Evolutionary conservation across 1,140 invertebrate genomes (phyloP), one percentile per base, ranked within the genome.

Genomic region (Solenopsis invicta): DNA sequence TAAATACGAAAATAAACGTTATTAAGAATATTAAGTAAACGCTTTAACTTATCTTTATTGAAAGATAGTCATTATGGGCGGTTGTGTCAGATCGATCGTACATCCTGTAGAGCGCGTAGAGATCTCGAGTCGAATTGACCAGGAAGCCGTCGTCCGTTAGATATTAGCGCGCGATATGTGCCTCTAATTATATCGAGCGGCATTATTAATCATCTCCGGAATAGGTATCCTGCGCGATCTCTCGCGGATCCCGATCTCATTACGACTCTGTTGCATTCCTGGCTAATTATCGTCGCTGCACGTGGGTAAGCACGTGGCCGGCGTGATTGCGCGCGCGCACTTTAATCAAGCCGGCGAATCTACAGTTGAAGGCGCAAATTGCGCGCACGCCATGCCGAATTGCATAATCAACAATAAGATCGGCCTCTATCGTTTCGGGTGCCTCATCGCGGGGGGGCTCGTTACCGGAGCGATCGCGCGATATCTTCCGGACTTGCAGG

Each of bases 131-230:
- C 50, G 48, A 24, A 71, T 61, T 61, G 41, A 45, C 67, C 66
- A 81, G 37, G 50, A 71, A 81, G 78, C 34, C 34, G 37, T 50
- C 50, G 52, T 29, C 16, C 52, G 21, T 21, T 66, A 81, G 78
- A 81, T 81, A 71, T 69, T 81, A 81, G 54, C 21, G 64, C 52
- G 66, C 37, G 78, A 81, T 81, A 56, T 45, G 37, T 71, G 37
- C 78, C 21, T 45, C 78, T 81, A 81, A 81, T 81, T 81, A 71
- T 81, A 81, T 81, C 37, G 67, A 81, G 66, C 34, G 50, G 77
- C 52, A 81, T 69, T 81, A 81, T 71, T 71, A 81, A 81, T 71
- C 78, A 81, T 81, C 66, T 50, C 50, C 21, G 66, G 37, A 34
- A 16, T 81, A 81, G 34, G 59, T 34, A 62, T 77, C 16, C 41